phyloP scores from a whole-genome alignment of 2,888 invertebrate species.

The Drosophila formosana region DNA sequence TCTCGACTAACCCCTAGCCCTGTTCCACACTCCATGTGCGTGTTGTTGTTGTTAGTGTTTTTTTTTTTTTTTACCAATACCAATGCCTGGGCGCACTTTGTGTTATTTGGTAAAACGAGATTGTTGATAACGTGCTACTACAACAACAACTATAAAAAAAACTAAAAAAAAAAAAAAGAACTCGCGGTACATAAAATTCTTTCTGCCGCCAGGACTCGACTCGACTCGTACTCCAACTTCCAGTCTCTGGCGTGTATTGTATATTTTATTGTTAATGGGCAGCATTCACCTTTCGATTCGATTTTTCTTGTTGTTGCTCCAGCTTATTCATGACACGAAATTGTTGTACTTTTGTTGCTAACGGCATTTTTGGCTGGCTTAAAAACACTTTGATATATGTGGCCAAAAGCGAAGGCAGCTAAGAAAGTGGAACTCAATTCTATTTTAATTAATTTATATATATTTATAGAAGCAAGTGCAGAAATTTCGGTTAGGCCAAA shows the following conservation, averaged over 20 bases:
- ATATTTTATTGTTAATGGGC: constrained; percentile 71
- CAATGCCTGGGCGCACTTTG: constrained; percentile 64
- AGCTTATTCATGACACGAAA: constrained; percentile 31
- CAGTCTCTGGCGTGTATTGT: constrained; percentile 31
- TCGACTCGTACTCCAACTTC: constrained; percentile 11
- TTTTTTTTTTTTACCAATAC: constrained; percentile 31
- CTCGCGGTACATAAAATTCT: constrained; percentile 56
- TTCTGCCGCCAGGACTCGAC: constrained; percentile 28
- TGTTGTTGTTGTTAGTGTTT: constrained; percentile 20
- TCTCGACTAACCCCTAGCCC: constrained; percentile 32
- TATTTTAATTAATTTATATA: constrained; percentile 22
- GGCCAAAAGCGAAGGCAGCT: constrained; percentile 1
- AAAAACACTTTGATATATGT: constrained; percentile 32
- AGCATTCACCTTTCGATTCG: constrained; percentile 56
- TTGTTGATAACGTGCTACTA: constrained; percentile 79
- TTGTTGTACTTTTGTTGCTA: constrained; percentile 43
- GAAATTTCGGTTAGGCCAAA: neutral
- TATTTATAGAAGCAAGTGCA: constrained; percentile 4
- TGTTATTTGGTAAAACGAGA: constrained; percentile 80
- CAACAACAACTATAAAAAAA: constrained; percentile 47
- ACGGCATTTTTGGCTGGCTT: constrained; percentile 31
- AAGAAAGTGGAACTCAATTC: constrained; percentile 25
- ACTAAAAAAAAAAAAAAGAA: constrained; percentile 22
- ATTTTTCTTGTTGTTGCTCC: constrained; percentile 30
- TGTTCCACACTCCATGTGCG: constrained; percentile 9